Evolutionary conservation across 2,888 invertebrate species (phyloP).

Genomic region (Erebia palarica): DNA sequence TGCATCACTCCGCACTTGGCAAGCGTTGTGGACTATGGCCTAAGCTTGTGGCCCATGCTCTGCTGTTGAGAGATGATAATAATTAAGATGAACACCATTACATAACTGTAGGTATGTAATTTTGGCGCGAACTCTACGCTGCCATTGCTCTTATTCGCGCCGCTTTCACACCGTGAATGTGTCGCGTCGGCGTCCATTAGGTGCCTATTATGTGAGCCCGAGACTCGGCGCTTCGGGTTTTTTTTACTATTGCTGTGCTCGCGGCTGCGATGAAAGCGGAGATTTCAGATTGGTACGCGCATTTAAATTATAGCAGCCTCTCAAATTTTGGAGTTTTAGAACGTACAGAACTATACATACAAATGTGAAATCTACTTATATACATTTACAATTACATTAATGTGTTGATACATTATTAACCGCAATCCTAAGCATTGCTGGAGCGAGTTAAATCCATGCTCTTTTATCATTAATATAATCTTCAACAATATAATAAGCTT

Average conservation of each 20-base stretch:
- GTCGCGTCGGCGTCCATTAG: slow-evolving; percentile 69
- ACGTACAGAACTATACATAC: not conserved
- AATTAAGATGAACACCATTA: too few relatives aligned
- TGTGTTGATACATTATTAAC: too few relatives aligned
- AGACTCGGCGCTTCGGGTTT: slow-evolving; percentile 45
- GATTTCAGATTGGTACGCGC: slow-evolving; percentile 12
- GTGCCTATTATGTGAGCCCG: slow-evolving; percentile 71
- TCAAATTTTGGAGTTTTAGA: not conserved
- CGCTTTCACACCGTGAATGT: slow-evolving; percentile 63
- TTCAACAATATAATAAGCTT: too few relatives aligned
- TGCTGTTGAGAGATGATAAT: too few relatives aligned
- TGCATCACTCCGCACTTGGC: too few relatives aligned
- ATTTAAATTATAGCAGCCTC: slow-evolving; percentile 7
- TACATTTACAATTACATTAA: too few relatives aligned
- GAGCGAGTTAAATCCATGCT: too few relatives aligned
- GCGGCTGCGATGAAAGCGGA: slow-evolving; percentile 20
- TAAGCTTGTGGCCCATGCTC: too few relatives aligned
- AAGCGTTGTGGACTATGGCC: too few relatives aligned
- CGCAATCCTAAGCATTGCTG: too few relatives aligned
- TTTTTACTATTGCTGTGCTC: slow-evolving; percentile 39
- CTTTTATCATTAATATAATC: too few relatives aligned
- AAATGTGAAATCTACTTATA: too few relatives aligned
- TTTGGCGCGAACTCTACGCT: slow-evolving; percentile 48
- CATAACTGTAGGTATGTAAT: slow-evolving; percentile 33
- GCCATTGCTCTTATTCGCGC: slow-evolving; percentile 56